Percentiles rank a stretch among this genome's conserved stretches.
Evolutionary conservation across 2,797 vertebrate genomes (phyloP).

Genomic region (Gambusia yucatana): DNA sequence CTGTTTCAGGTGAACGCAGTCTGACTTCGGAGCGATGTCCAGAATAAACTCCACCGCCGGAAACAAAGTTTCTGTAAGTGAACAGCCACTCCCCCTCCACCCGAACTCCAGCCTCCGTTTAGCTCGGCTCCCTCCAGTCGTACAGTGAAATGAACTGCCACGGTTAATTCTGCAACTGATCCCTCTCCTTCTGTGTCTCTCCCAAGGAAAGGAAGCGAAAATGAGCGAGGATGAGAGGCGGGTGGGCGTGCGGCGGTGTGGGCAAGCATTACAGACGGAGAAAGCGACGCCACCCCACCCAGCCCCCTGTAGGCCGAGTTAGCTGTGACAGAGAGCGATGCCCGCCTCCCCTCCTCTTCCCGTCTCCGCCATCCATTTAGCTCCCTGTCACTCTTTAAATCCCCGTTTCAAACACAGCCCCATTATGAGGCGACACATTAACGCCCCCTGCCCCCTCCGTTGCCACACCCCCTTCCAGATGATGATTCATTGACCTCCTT

Average conservation of each 20-base stretch:
- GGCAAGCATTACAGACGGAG: conserved; percentile 24
- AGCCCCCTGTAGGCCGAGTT: conserved; percentile 59
- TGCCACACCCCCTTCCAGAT: conserved; percentile 19
- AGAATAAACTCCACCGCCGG: conserved; percentile 35
- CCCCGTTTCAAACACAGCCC: conserved; percentile 17
- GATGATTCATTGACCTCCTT: conserved; percentile 75
- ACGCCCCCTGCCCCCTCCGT: background rate
- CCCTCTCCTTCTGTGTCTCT: conserved; percentile 74
- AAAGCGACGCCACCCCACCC: conserved; percentile 34
- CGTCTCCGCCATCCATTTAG: conserved; percentile 51
- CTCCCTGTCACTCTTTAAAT: conserved; percentile 63
- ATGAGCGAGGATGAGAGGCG: conserved; percentile 56
- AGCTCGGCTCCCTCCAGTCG: conserved; percentile 53
- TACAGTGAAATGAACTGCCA: conserved; percentile 81
- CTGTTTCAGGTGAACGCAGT: background rate
- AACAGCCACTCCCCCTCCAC: conserved; percentile 22
- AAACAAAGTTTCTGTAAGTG: conserved; percentile 54
- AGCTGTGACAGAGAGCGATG: conserved; percentile 74
- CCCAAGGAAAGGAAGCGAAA: conserved; percentile 54
- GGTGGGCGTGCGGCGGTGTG: background rate
- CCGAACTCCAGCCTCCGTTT: conserved; percentile 34
- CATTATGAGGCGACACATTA: conserved; percentile 37
- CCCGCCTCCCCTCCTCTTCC: conserved; percentile 57
- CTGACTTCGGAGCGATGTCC: background rate
- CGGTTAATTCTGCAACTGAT: conserved; percentile 79